Conservation (phyloP, 2,113 vertebrate species). For the Hypanus sabinus region DNA sequence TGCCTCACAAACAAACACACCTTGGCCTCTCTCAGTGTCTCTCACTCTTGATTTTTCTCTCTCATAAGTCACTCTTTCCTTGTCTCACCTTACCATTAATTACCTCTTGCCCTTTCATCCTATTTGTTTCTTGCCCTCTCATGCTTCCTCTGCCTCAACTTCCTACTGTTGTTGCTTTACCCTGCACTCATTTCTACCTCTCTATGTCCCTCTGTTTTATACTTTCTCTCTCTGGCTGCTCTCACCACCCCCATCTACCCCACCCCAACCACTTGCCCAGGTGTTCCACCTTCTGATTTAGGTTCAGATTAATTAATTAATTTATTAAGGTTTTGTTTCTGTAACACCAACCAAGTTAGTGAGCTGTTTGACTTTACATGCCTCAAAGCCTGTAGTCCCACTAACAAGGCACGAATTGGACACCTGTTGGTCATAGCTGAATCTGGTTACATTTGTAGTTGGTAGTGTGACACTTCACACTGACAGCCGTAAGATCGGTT, state of each 20-base stretch:
- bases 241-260: neutral
- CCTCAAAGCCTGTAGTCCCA: neutral
- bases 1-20: too few species aligned
- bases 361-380: neutral
- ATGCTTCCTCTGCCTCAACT: neutral
- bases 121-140: neutral
- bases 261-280: neutral
- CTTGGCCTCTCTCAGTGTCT: too few species aligned
- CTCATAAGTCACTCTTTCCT: neutral
- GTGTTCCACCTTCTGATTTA: neutral
- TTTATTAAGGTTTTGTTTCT: neutral
- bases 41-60: neutral
- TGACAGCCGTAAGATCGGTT: too few species aligned
- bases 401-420: neutral
- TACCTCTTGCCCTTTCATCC: neutral
- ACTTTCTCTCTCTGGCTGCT: neutral
- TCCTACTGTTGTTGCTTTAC: too few species aligned
- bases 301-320: too few species aligned
- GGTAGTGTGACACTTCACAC: too few species aligned
- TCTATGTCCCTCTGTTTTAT: neutral
- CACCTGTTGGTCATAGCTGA: neutral
- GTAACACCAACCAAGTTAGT: neutral
- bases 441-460: neutral
- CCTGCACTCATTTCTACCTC: neutral
- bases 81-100: neutral